Evolutionary conservation across 2,888 invertebrate genomes (phyloP).

Genomic region (Xestia xanthographa): DNA sequence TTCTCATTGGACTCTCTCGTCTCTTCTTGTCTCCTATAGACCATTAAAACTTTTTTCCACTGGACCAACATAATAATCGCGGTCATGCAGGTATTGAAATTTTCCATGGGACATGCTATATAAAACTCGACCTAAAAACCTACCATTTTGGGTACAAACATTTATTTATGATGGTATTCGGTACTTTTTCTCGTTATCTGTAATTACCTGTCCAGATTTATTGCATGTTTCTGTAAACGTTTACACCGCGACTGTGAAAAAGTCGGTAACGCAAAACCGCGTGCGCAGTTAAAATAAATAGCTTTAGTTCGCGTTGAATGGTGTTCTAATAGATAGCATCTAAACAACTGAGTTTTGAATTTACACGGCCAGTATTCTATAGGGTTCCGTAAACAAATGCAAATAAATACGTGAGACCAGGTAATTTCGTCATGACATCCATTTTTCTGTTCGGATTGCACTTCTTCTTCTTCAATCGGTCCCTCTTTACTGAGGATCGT

Average conservation of each 20-base stretch:
- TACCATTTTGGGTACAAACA: neutral
- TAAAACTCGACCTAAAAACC: constrained; percentile 2
- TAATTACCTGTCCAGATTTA: constrained; percentile 66
- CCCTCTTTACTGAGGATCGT: too few relatives aligned
- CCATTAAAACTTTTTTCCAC: neutral
- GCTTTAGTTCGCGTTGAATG: constrained; percentile 46
- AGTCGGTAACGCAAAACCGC: constrained; percentile 43
- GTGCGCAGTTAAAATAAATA: constrained; percentile 64
- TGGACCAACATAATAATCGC: neutral
- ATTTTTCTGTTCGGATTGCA: neutral
- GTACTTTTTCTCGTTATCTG: constrained; percentile 56
- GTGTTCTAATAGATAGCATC: constrained; percentile 56
- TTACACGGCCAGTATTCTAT: constrained; percentile 10
- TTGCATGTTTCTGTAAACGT: constrained; percentile 56
- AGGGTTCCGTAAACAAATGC: neutral
- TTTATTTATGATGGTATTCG: constrained; percentile 42
- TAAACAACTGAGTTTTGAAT: constrained; percentile 51
- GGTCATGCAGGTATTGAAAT: neutral
- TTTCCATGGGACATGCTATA: neutral
- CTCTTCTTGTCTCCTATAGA: too few relatives aligned
- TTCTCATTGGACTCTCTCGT: too few relatives aligned
- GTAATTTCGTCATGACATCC: neutral
- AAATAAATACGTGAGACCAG: neutral
- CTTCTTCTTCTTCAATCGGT: too few relatives aligned
- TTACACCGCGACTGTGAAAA: constrained; percentile 52